Conservation (phyloP, 1,140 invertebrate species). For the Drosophila melanica region DNA sequence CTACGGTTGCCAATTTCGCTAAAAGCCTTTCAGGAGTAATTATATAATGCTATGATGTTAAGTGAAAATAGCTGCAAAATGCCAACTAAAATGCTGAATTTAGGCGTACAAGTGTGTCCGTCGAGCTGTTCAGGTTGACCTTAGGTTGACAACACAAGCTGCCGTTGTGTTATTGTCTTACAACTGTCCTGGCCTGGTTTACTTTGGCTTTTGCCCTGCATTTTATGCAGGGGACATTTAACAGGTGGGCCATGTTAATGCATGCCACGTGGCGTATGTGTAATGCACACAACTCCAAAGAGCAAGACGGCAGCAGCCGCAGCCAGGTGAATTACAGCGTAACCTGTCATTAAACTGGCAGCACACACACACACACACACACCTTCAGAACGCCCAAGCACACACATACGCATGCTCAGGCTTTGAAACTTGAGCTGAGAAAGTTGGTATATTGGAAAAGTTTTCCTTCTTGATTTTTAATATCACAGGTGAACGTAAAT, state of each 20-base stretch:
- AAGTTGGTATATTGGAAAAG: constrained; percentile 83
- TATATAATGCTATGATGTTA: constrained; percentile 7
- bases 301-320: constrained; percentile 37
- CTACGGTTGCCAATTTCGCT: background rate
- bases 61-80: constrained; percentile 15
- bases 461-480: constrained; percentile 82
- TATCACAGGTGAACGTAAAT: constrained; percentile 83
- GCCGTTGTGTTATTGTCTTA: constrained; percentile 22
- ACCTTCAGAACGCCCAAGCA: constrained; percentile 27
- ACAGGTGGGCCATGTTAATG: constrained; percentile 4
- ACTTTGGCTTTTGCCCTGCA: background rate
- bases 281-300: constrained; percentile 67
- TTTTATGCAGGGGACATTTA: constrained; percentile 11
- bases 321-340: constrained; percentile 50
- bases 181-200: constrained; percentile 7
- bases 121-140: background rate
- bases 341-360: constrained; percentile 71
- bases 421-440: constrained; percentile 61
- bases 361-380: constrained; percentile 27
- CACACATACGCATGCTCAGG: constrained; percentile 30
- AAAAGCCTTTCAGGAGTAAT: constrained; percentile 6
- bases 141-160: background rate
- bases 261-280: constrained; percentile 62
- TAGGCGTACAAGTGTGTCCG: background rate
- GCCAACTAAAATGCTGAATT: constrained; percentile 4